phyloP scores from a whole-genome alignment of 2,113 vertebrate species.

The Lamprotornis superbus region DNA sequence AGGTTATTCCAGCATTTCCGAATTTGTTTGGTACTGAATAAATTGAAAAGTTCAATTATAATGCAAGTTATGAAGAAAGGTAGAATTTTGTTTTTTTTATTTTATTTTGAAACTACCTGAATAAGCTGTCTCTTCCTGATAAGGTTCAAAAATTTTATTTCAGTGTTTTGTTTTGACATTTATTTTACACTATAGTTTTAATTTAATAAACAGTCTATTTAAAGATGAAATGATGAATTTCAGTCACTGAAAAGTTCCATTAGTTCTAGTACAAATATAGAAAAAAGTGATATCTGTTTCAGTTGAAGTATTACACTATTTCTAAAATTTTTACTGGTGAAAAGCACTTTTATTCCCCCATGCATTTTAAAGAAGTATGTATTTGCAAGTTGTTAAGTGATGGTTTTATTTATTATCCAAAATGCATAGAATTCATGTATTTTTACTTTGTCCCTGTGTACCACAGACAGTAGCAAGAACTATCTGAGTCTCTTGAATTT shows the following conservation, averaged over 20 bases:
- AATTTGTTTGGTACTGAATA: background rate
- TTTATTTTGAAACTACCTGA: background rate
- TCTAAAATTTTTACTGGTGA: background rate
- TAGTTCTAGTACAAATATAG: background rate
- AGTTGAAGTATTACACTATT: background rate
- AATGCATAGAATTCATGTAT: background rate
- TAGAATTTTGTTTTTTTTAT: background rate
- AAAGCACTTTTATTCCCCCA: rapidly evolving
- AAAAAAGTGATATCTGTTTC: background rate
- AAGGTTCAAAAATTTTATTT: background rate
- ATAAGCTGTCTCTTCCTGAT: background rate
- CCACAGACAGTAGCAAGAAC: background rate
- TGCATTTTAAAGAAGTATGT: background rate
- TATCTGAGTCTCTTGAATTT: background rate
- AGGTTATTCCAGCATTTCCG: background rate
- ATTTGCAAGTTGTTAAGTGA: background rate
- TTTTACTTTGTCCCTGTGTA: background rate
- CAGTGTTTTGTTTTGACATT: background rate
- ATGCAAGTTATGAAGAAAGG: background rate
- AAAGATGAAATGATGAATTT: background rate
- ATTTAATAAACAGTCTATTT: background rate
- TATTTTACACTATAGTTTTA: background rate
- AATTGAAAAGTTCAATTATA: background rate
- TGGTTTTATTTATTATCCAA: background rate
- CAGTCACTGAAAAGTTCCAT: background rate